These are phyloP conservation scores for Nannospalax galili DNA, from an alignment of 2,113 vertebrate species.

Conservation along the genomic window DNA sequence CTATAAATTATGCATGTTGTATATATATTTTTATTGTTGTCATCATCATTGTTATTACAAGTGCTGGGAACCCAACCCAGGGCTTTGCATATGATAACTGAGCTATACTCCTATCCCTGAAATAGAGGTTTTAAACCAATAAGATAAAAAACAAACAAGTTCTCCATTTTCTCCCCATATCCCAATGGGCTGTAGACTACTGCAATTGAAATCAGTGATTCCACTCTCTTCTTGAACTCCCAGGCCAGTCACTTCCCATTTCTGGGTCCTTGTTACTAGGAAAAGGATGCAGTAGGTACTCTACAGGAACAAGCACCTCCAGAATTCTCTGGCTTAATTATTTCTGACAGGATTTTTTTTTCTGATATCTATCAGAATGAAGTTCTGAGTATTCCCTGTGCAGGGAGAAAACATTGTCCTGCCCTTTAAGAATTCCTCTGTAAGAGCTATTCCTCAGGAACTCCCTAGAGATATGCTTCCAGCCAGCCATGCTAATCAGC, in stretches of 20 bases:
- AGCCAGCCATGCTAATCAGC: background rate
- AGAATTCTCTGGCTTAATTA: slow-evolving; percentile 25
- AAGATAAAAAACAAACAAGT: slow-evolving; percentile 31
- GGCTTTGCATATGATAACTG: background rate
- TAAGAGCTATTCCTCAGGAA: background rate
- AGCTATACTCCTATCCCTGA: background rate
- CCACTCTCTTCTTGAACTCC: background rate
- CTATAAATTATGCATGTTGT: background rate
- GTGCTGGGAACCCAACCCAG: background rate
- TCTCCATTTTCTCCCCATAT: background rate
- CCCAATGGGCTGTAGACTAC: background rate
- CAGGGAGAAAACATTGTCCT: background rate
- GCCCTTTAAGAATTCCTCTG: background rate
- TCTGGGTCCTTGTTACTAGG: background rate
- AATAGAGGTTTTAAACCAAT: slow-evolving; percentile 51
- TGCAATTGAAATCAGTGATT: background rate
- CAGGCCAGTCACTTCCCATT: background rate
- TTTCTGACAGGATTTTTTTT: slow-evolving; percentile 27
- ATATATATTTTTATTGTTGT: background rate
- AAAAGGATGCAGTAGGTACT: background rate
- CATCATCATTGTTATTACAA: background rate
- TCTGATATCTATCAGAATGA: slow-evolving; percentile 17
- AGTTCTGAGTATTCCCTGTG: background rate
- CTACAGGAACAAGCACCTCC: background rate
- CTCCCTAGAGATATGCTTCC: background rate